Evolutionary conservation across 2,113 vertebrate species (phyloP), one percentile per base, ranked within the genome.

Genomic region (Heterotis niloticus): DNA sequence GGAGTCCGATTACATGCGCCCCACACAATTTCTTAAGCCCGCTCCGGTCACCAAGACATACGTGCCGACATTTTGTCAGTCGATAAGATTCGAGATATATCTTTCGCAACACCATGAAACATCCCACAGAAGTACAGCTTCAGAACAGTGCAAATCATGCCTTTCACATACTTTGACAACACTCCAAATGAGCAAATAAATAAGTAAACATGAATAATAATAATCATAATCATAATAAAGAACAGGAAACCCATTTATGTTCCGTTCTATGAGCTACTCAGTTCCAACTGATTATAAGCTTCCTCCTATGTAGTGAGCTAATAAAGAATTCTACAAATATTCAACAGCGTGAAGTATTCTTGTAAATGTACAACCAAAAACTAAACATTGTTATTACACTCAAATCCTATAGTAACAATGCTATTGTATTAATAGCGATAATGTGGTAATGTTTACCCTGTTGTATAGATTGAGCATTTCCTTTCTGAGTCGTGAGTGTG

Each of bases 381-480:
- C 65, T 78, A 82, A 87, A 82, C 80, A 84, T 80, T 82, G 78
- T 88, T 88, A 86, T 85, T 81, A 85, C 86, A 79, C 87, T 88
- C 84, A 85, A 81, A 76, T 85, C 85, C 84, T 88, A 84, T 84
- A 85, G 87, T 80, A 70, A 91, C 88, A 92, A 90, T 81, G 83
- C 83, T 87, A 86, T 82, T 87, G 65, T 77, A 79, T 86, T 80
- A 82, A 88, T 89, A 44, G 34, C 34, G 7, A 44, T 44, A 44
- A 44, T 44, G 34, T 90, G 87, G 88, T 90, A 87, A 88, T 90
- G 85, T 90, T 87, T 92, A 93, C 92, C 90, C 92, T 93, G 92
- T 92, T 86, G 77, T 83, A 85, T 88, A 87, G 87, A 85, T 85
- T 88, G 86, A 89, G 88, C 88, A 87, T 88, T 80, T 86, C 88